Conservation (phyloP, 2,113 vertebrate species). For the Hypanus sabinus region DNA sequence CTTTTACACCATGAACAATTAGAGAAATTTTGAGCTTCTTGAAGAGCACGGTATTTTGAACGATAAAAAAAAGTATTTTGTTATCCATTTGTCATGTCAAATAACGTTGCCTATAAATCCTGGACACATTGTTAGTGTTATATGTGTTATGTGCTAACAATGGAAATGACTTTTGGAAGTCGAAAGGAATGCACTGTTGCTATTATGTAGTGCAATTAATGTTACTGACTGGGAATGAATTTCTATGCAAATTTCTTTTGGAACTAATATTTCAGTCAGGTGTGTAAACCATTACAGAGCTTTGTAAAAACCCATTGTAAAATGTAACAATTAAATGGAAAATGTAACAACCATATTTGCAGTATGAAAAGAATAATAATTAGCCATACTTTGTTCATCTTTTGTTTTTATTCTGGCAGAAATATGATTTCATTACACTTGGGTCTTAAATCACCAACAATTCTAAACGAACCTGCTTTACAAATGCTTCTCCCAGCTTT, state of each 20-base stretch:
- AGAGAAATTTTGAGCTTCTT: background rate
- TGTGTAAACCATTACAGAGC: background rate
- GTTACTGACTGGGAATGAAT: no score
- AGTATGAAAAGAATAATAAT: background rate
- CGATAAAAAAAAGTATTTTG: background rate
- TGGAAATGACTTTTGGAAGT: no score
- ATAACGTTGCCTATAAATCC: background rate
- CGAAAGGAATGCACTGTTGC: no score
- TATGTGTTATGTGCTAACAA: no score
- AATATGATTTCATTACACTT: background rate
- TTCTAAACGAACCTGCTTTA: background rate
- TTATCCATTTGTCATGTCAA: background rate
- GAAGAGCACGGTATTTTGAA: background rate
- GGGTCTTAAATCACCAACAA: background rate
- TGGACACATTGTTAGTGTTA: no score
- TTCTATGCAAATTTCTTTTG: background rate
- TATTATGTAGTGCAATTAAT: no score
- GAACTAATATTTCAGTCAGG: background rate
- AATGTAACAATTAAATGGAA: background rate
- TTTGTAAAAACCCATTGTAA: background rate
- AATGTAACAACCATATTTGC: background rate
- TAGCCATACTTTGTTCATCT: background rate
- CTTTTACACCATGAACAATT: background rate
- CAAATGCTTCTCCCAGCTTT: background rate
- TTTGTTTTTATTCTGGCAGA: background rate